phyloP scores from a whole-genome alignment of 2,797 vertebrate species.

The Sebastes oblongus region DNA sequence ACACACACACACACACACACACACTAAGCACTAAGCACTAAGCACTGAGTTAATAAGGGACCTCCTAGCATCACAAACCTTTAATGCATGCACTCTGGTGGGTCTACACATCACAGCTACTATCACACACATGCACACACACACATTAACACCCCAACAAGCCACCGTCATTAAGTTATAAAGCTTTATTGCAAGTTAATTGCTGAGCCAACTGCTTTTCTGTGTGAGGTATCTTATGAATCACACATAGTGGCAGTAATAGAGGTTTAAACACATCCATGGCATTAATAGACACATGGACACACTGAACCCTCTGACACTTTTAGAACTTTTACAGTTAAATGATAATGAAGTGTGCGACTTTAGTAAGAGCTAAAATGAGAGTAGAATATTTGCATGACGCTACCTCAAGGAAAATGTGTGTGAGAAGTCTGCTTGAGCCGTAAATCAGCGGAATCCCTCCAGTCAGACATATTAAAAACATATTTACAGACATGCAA shows the following conservation, averaged over 20 bases:
- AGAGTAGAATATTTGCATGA: slow-evolving; percentile 8
- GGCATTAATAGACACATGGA: background rate
- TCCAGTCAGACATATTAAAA: slow-evolving; percentile 58
- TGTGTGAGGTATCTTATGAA: slow-evolving; percentile 33
- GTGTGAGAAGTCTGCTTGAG: slow-evolving; percentile 30
- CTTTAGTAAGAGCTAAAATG: background rate
- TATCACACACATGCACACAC: slow-evolving; percentile 1
- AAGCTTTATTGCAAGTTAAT: slow-evolving; percentile 63
- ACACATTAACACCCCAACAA: slow-evolving; percentile 26
- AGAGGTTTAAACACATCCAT: background rate
- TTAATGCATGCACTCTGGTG: slow-evolving; percentile 37
- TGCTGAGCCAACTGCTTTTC: slow-evolving; percentile 54
- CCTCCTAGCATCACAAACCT: slow-evolving; percentile 48
- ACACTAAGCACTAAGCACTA: no score
- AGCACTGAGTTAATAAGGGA: slow-evolving; percentile 51
- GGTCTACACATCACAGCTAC: slow-evolving; percentile 14
- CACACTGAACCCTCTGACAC: background rate
- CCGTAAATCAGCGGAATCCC: slow-evolving; percentile 37
- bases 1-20: slow-evolving; percentile 6
- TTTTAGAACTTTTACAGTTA: background rate
- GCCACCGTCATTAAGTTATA: slow-evolving; percentile 44
- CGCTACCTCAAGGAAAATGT: background rate
- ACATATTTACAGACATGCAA: slow-evolving; percentile 38
- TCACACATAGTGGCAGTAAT: background rate
- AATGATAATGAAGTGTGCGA: background rate